Conservation (phyloP, 64 coral and sea anemone species). For the Anthopleura sola region DNA sequence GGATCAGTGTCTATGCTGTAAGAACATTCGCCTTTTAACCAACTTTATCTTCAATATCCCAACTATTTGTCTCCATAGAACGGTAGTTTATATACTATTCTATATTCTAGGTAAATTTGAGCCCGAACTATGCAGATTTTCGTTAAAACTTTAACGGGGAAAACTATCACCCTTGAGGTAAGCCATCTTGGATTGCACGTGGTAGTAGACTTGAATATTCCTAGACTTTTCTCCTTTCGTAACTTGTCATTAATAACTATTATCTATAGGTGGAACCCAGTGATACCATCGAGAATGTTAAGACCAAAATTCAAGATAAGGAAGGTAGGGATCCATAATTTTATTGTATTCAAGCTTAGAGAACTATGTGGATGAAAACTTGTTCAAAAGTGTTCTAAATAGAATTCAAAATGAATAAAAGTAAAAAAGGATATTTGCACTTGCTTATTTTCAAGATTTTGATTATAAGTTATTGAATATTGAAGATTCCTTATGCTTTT, state of each 20-base stretch:
- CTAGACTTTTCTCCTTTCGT: not conserved
- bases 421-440: no score
- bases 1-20: conserved; percentile 15
- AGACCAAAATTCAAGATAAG: conserved; percentile 99
- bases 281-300: conserved; percentile 99
- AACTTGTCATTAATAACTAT: not conserved
- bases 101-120: conserved; percentile 60
- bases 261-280: conserved; percentile 94
- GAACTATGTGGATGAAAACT: not conserved
- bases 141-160: conserved; percentile 98
- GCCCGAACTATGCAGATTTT: conserved; percentile 98
- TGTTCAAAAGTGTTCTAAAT: no score
- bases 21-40: not conserved
- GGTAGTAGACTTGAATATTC: not conserved
- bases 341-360: no score
- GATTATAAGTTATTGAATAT: no score
- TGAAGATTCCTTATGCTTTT: no score
- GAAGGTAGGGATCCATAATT: conserved; percentile 59
- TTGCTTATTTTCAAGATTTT: no score
- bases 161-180: conserved; percentile 99
- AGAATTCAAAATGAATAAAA: no score
- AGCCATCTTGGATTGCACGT: not conserved
- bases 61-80: not conserved
- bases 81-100: conserved; percentile 17
- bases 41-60: not conserved